phyloP scores from a whole-genome alignment of 2,888 invertebrate species.

The Polyommatus iphigenia region DNA sequence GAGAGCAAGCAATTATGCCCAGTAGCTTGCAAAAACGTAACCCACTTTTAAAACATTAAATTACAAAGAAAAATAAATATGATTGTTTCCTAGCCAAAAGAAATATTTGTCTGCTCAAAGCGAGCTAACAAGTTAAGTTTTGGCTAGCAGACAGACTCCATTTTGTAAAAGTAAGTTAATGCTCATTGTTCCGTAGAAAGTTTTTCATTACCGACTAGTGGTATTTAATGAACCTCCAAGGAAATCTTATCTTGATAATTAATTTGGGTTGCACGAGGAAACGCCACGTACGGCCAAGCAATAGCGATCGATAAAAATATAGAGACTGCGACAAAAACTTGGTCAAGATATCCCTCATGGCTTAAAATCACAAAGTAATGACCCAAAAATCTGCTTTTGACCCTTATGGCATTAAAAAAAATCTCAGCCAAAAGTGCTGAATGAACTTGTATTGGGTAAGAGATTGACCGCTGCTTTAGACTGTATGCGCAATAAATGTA shows the following conservation, averaged over 20 bases:
- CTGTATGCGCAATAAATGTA: too few relatives aligned
- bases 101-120: too few relatives aligned
- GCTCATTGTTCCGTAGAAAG: neutral
- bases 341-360: neutral
- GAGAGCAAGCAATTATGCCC: neutral
- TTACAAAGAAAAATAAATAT: neutral
- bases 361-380: too few relatives aligned
- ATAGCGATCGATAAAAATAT: neutral
- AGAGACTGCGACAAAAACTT: neutral
- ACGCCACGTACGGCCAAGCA: neutral
- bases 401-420: too few relatives aligned
- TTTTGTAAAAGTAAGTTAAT: neutral
- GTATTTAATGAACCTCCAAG: slow-evolving; percentile 7
- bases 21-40: neutral
- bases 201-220: neutral
- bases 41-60: neutral
- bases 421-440: too few relatives aligned
- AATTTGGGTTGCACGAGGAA: slow-evolving; percentile 5
- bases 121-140: neutral
- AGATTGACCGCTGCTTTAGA: too few relatives aligned
- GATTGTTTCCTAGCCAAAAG: neutral
- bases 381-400: too few relatives aligned
- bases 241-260: slow-evolving; percentile 11
- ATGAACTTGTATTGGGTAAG: too few relatives aligned
- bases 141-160: neutral